Percentiles rank a stretch among this genome's conserved stretches.
phyloP scores from a whole-genome alignment of 2,113 vertebrate species.

The Periophthalmus modestus region DNA sequence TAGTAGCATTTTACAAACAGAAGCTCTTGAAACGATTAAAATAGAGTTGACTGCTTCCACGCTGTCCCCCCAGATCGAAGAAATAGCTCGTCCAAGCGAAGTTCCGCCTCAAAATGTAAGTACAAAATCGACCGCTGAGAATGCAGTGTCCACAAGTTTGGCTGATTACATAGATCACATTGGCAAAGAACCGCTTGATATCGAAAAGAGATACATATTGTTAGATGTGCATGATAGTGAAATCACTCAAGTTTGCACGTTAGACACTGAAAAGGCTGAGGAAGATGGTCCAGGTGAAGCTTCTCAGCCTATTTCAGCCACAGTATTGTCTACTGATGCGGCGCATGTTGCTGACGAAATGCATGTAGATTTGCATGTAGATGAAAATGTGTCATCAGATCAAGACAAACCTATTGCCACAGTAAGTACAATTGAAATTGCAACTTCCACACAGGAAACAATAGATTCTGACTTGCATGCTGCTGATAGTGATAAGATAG shows the following conservation, averaged over 20 bases:
- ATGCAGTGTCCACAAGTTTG: not conserved
- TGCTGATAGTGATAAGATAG: not conserved
- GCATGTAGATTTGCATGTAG: slow-evolving; percentile 6
- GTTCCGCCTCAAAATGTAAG: not conserved
- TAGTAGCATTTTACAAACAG: not conserved
- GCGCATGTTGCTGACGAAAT: not conserved
- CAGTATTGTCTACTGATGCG: not conserved
- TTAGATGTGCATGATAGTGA: slow-evolving; percentile 43
- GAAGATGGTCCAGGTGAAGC: not conserved
- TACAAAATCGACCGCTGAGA: slow-evolving; percentile 5
- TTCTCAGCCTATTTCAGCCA: slow-evolving; percentile 12
- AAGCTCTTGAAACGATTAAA: not conserved
- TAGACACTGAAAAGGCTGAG: not conserved
- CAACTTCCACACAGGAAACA: not conserved
- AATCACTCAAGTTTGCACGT: not conserved
- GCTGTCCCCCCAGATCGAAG: not conserved
- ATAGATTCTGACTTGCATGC: slow-evolving; percentile 3
- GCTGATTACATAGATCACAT: slow-evolving; percentile 32
- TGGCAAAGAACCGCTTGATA: slow-evolving; percentile 32
- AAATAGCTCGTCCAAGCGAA: not conserved
- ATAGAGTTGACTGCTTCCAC: not conserved
- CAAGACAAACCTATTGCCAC: not conserved
- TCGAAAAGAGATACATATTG: slow-evolving; percentile 50
- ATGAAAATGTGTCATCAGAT: not conserved
- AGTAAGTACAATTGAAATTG: not conserved